A percentile compares a stretch with the other conserved stretches of the same genome.
These are phyloP conservation scores for Eudyptes chrysolophus DNA, from an alignment of 2,113 vertebrate species.

Conservation along the genomic window DNA sequence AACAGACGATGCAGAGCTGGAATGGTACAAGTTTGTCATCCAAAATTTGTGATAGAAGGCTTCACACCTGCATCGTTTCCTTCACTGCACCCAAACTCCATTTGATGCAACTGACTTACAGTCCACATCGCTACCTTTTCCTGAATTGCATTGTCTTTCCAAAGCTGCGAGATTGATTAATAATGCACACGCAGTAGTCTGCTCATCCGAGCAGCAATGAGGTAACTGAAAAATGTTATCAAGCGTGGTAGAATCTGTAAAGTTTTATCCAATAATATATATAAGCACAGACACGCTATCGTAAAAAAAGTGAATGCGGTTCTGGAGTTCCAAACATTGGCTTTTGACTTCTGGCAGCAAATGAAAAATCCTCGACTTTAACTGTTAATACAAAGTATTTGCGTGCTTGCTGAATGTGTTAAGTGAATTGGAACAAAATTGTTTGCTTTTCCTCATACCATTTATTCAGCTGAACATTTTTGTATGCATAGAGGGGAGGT, in stretches of 20 bases:
- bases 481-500: background rate
- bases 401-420: background rate
- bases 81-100: background rate
- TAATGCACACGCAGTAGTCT: background rate
- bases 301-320: rapidly evolving
- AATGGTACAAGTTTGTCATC: background rate
- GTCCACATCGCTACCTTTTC: background rate
- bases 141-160: background rate
- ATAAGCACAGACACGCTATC: rapidly evolving
- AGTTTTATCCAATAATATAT: background rate
- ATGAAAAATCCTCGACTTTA: background rate
- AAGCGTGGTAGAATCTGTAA: background rate
- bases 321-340: background rate
- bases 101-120: background rate
- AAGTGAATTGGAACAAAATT: background rate
- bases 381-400: background rate
- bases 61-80: background rate
- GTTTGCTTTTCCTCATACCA: background rate
- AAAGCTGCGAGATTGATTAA: background rate
- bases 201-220: background rate
- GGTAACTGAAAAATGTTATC: background rate
- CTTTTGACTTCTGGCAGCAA: background rate
- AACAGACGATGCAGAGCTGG: background rate
- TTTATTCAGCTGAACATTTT: background rate
- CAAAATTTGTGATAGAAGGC: background rate